Evolutionary conservation across 2,888 invertebrate genomes (phyloP).

Genomic region (Macaria liturata): DNA sequence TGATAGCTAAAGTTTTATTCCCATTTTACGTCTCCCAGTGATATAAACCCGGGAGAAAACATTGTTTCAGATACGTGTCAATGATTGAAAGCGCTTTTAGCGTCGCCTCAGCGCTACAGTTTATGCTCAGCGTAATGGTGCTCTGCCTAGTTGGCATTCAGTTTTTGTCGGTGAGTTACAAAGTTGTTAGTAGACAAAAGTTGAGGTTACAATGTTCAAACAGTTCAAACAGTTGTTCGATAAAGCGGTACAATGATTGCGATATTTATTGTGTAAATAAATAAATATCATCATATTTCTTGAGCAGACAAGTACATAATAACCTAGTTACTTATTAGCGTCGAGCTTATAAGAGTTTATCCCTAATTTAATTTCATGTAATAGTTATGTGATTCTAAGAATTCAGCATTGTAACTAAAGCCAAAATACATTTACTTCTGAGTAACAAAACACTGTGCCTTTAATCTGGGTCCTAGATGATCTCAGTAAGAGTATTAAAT

Average conservation of each 20-base stretch:
- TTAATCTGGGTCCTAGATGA: neutral
- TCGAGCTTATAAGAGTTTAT: neutral
- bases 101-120: conserved; percentile 74
- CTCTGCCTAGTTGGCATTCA: conserved; percentile 76
- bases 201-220: conserved; percentile 14
- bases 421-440: too few relatives aligned
- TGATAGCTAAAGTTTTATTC: conserved; percentile 20
- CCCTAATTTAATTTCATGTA: neutral
- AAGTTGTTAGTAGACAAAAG: conserved; percentile 9
- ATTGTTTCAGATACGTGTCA: conserved; percentile 69
- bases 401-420: too few relatives aligned
- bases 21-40: conserved; percentile 19
- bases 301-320: too few relatives aligned
- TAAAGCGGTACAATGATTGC: conserved; percentile 5
- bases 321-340: too few relatives aligned
- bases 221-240: conserved; percentile 8
- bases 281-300: too few relatives aligned
- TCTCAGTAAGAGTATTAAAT: conserved; percentile 8
- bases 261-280: neutral
- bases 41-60: conserved; percentile 27
- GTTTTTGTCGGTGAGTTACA: conserved; percentile 67
- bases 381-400: too few relatives aligned
- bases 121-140: conserved; percentile 79
- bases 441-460: too few relatives aligned
- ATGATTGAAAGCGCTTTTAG: conserved; percentile 78